A percentile compares a stretch with the other conserved stretches of the same genome.
Evolutionary conservation across 2,113 vertebrate species (phyloP).

Genomic region (Seriola aureovittata): DNA sequence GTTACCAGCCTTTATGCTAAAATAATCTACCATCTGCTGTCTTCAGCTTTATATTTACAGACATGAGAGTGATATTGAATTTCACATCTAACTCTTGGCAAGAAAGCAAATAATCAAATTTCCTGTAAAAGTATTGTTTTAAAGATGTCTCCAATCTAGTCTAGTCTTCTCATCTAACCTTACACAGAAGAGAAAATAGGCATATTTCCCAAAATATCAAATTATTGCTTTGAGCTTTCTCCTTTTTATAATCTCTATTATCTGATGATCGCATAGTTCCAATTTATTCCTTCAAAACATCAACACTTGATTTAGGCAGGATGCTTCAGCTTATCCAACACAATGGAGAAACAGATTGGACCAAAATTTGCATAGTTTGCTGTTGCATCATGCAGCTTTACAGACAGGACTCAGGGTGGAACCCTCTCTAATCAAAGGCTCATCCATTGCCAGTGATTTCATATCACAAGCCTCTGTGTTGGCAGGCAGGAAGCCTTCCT

Average conservation of each 20-base stretch:
- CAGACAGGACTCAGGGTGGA: background rate
- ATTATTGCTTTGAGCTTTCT: background rate
- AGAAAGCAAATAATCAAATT: too few relatives aligned
- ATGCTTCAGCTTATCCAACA: background rate
- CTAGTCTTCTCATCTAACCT: too few relatives aligned
- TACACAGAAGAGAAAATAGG: too few relatives aligned
- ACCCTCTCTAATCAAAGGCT: constrained; percentile 1
- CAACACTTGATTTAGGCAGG: background rate
- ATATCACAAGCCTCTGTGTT: background rate
- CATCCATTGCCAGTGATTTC: background rate
- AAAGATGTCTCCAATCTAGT: too few relatives aligned
- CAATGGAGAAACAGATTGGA: background rate
- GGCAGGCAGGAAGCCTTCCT: background rate
- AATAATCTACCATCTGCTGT: too few relatives aligned
- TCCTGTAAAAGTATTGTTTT: too few relatives aligned
- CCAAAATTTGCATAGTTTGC: background rate
- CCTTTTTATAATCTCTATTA: background rate
- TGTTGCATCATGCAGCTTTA: background rate
- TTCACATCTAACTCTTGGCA: too few relatives aligned
- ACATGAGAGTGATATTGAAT: too few relatives aligned
- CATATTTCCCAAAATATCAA: too few relatives aligned
- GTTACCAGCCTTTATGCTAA: too few relatives aligned
- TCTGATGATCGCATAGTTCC: background rate
- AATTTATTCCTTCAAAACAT: background rate
- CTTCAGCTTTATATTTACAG: too few relatives aligned